These are phyloP conservation scores for Sternotherus odoratus DNA, from an alignment of 2,797 vertebrate species.

Conservation along the genomic window DNA sequence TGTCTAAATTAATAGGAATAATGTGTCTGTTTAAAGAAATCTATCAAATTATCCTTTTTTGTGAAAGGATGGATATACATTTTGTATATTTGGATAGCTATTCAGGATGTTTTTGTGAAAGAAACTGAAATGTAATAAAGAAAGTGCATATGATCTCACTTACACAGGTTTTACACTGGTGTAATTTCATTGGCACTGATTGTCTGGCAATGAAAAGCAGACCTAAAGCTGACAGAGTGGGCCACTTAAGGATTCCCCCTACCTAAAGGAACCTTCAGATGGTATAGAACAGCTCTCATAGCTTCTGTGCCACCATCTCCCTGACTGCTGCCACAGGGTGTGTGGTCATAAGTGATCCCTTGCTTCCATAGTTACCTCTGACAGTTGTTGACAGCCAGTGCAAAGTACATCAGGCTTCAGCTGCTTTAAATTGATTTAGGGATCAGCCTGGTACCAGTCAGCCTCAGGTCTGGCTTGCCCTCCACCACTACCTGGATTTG, in stretches of 20 bases:
- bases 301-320: neutral
- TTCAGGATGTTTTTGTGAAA: neutral
- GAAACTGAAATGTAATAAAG: slow-evolving; percentile 29
- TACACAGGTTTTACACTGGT: neutral
- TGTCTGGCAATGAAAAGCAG: neutral
- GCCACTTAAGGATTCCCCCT: neutral
- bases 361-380: neutral
- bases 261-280: neutral
- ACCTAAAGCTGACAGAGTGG: neutral
- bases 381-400: neutral
- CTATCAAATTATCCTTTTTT: slow-evolving; percentile 53
- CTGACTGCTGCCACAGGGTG: neutral
- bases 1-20: slow-evolving; percentile 66
- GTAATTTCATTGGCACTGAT: neutral
- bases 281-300: neutral
- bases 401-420: slow-evolving; percentile 5
- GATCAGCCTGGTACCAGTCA: neutral
- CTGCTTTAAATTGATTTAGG: neutral
- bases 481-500: neutral
- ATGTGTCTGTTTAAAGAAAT: slow-evolving; percentile 63
- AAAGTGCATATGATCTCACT: neutral
- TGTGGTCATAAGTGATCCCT: slow-evolving; percentile 1
- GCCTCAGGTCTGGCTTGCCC: neutral
- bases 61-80: slow-evolving; percentile 28
- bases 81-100: neutral